Percentiles rank a stretch among this genome's conserved stretches.
These are phyloP conservation scores for Chelon labrosus DNA, from an alignment of 2,797 vertebrate genomes.

Conservation along the genomic window DNA sequence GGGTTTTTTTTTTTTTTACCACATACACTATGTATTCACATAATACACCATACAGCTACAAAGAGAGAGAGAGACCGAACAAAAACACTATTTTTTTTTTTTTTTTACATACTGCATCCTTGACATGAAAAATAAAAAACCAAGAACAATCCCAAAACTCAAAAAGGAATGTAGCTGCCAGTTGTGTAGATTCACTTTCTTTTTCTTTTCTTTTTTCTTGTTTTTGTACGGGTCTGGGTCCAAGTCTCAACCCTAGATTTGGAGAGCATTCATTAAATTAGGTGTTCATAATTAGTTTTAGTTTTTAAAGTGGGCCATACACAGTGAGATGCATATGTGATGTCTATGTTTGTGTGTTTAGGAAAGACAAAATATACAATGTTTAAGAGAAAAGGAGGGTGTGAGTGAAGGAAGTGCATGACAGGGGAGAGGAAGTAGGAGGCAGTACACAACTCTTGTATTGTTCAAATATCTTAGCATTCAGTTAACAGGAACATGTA, in stretches of 20 bases:
- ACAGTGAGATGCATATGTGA: conserved; percentile 67
- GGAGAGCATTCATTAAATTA: conserved; percentile 65
- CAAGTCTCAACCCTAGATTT: conserved; percentile 61
- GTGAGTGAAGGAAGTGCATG: conserved; percentile 73
- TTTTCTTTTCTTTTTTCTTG: conserved; percentile 18
- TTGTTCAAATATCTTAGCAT: conserved; percentile 71
- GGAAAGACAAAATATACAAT: conserved; percentile 72
- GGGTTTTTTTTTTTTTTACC: conserved; percentile 73
- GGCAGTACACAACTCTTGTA: conserved; percentile 68
- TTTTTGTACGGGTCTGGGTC: conserved; percentile 58
- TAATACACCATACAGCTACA: conserved; percentile 92
- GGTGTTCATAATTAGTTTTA: conserved; percentile 42
- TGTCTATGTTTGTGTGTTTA: conserved; percentile 49
- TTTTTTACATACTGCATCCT: conserved; percentile 91
- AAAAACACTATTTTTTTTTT: conserved; percentile 78
- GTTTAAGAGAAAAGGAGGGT: conserved; percentile 51
- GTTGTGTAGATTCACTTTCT: conserved; percentile 75
- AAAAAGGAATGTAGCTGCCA: conserved; percentile 91
- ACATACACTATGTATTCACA: conserved; percentile 93
- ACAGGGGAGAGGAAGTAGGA: conserved; percentile 61
- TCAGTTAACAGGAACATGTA: conserved; percentile 74
- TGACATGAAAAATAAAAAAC: conserved; percentile 87
- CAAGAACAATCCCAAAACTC: conserved; percentile 86
- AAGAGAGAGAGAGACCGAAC: conserved; percentile 89
- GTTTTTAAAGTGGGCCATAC: conserved; percentile 68